Conservation (phyloP, 2,797 vertebrate species). For the Lacerta bilineata region DNA sequence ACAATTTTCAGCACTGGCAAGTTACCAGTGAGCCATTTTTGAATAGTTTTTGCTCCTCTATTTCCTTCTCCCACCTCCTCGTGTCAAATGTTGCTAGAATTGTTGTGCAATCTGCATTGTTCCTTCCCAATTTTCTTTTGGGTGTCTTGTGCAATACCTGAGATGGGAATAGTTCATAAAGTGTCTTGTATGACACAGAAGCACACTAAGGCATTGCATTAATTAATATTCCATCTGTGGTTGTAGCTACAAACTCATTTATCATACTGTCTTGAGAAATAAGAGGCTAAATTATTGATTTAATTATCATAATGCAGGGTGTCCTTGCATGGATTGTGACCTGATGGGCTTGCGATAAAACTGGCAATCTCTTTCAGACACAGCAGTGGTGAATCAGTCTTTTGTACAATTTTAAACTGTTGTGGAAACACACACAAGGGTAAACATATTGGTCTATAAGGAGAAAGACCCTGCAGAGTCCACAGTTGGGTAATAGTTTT, state of each 20-base stretch:
- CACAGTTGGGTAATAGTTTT: too few species aligned
- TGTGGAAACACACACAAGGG: not conserved
- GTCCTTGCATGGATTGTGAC: conserved; percentile 43
- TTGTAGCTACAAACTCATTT: conserved; percentile 62
- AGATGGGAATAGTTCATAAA: conserved; percentile 42
- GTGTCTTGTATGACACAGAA: conserved; percentile 22
- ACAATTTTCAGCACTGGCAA: too few species aligned
- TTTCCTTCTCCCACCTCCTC: not conserved
- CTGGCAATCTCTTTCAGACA: conserved; percentile 25
- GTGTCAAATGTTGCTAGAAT: conserved; percentile 20
- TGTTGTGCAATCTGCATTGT: not conserved
- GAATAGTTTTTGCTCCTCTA: not conserved
- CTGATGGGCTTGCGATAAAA: not conserved
- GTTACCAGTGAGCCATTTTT: too few species aligned
- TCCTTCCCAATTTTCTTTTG: not conserved
- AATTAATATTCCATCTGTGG: conserved; percentile 69
- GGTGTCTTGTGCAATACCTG: conserved; percentile 24
- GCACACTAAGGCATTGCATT: conserved; percentile 45
- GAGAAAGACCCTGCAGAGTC: too few species aligned
- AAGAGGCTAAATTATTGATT: conserved; percentile 66
- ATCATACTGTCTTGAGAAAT: conserved; percentile 63
- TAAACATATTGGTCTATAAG: too few species aligned
- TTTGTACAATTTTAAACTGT: not conserved
- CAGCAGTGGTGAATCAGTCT: not conserved
- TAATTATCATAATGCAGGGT: conserved; percentile 63